Evolutionary conservation across 2,888 invertebrate genomes (phyloP).

Genomic region (Stratiomys singularior): DNA sequence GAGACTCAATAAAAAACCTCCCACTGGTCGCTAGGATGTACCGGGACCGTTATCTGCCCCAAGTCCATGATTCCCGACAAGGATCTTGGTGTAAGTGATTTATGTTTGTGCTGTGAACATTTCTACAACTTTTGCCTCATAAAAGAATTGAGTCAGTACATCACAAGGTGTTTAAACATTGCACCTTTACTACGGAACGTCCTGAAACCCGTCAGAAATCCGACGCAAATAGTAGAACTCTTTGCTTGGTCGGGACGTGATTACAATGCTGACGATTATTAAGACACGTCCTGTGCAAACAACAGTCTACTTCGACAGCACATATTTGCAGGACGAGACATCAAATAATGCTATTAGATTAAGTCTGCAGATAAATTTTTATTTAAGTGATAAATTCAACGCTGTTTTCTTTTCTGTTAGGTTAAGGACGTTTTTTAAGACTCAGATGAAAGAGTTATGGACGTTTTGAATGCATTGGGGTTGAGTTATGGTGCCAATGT

Average conservation of each 20-base stretch:
- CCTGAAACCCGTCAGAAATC: neutral
- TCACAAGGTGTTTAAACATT: constrained; percentile 6
- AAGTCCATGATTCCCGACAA: neutral
- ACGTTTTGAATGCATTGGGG: neutral
- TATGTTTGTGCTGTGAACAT: neutral
- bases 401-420: constrained; percentile 19
- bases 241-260: neutral
- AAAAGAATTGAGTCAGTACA: neutral
- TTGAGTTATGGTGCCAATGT: constrained; percentile 57
- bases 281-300: constrained; percentile 23
- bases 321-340: constrained; percentile 7
- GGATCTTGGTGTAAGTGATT: constrained; percentile 7
- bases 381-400: constrained; percentile 49
- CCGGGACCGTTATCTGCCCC: no score
- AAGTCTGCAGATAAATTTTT: constrained; percentile 50
- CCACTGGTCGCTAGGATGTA: no score
- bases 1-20: no score
- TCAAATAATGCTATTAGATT: constrained; percentile 48
- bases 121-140: neutral
- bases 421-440: neutral
- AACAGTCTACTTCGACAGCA: constrained; percentile 1
- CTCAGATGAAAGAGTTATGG: constrained; percentile 24
- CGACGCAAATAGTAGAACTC: neutral
- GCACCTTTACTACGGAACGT: neutral
- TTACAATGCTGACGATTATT: constrained; percentile 9